Evolutionary conservation across 2,888 invertebrate species (phyloP).

Genomic region (Apocheima hispidaria): DNA sequence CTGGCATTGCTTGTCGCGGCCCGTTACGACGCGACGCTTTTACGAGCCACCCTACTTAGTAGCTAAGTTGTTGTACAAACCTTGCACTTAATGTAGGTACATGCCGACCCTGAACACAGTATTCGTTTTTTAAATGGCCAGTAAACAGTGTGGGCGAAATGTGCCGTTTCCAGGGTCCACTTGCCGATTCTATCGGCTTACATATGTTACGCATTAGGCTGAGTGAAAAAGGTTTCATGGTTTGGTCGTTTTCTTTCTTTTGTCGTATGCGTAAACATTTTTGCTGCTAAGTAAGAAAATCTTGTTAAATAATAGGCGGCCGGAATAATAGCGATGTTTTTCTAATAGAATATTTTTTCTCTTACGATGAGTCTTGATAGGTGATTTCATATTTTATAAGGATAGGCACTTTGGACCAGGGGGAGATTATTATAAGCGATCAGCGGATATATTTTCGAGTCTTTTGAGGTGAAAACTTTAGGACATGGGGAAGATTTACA

Average conservation of each 20-base stretch:
- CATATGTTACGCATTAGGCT: conserved; percentile 60
- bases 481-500: no score
- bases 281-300: conserved; percentile 23
- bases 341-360: neutral
- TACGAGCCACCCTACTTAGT: conserved; percentile 68
- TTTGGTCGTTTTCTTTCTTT: conserved; percentile 38
- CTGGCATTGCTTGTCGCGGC: conserved; percentile 62
- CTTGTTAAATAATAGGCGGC: conserved; percentile 8
- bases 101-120: conserved; percentile 56
- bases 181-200: conserved; percentile 65
- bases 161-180: conserved; percentile 52
- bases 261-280: conserved; percentile 26
- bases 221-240: conserved; percentile 50
- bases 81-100: conserved; percentile 68
- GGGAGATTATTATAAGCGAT: no score
- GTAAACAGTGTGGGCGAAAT: conserved; percentile 61
- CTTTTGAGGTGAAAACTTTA: no score
- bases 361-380: no score
- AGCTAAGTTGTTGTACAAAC: conserved; percentile 55
- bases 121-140: conserved; percentile 67
- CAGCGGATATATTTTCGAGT: no score
- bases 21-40: conserved; percentile 68
- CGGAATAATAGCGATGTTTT: neutral
- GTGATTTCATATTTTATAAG: no score
- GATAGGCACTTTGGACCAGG: no score